phyloP scores from a whole-genome alignment of 2,113 vertebrate species.

The Mobula birostris region DNA sequence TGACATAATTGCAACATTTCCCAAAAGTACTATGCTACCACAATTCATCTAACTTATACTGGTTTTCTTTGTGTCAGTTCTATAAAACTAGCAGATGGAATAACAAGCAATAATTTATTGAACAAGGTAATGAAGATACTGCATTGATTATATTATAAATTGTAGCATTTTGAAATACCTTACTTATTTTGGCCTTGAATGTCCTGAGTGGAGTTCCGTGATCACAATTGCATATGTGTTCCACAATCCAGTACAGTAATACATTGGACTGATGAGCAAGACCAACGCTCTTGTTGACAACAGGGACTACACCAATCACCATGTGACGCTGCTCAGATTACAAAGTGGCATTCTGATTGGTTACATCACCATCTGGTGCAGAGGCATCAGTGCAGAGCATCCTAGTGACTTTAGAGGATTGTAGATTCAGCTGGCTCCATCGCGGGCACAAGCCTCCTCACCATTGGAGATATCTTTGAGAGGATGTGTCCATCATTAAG shows the following conservation, averaged over 20 bases:
- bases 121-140: background rate
- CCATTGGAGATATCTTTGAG: no score
- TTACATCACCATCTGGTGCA: no score
- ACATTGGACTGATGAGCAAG: no score
- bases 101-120: background rate
- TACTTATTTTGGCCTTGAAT: background rate
- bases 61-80: background rate
- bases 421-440: no score
- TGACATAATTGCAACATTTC: constrained; percentile 27
- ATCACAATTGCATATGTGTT: background rate
- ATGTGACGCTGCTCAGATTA: background rate
- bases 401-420: no score
- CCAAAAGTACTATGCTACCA: background rate
- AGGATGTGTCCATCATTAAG: no score
- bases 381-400: no score
- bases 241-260: no score
- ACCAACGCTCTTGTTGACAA: no score
- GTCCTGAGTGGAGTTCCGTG: no score
- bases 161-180: background rate
- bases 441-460: no score
- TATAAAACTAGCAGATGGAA: background rate
- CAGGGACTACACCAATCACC: background rate
- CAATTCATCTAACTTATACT: background rate
- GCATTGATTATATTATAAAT: background rate
- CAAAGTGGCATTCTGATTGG: no score